Evolutionary conservation across 1,140 invertebrate genomes (phyloP), one percentile per base, ranked within the genome.

Genomic region (Drosophila littoralis): DNA sequence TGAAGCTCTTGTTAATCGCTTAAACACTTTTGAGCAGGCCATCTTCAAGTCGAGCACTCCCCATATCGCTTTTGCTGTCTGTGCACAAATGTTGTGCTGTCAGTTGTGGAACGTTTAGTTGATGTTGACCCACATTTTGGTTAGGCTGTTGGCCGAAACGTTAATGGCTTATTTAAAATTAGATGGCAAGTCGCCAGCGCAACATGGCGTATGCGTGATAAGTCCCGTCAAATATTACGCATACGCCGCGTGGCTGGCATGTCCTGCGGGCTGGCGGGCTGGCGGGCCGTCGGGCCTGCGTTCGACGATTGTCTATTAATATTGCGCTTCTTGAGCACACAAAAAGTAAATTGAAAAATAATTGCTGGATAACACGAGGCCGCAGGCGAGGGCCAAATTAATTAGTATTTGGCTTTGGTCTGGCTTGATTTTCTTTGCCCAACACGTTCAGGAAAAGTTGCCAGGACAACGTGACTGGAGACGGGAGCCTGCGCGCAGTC

Each of bases 311-410:
- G 38, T 52, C 69, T 42, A 54, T 65, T 55, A 78, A 65, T 67
- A 73, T 52, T 73, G 46, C 28, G 48, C 43, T 69, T 22, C 51
- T 63, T 64, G 57, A 54, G 59, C 50, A 54, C 36, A 70, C 57
- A 59, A 67, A 68, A 68, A 81, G 50, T 52, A 79, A 88, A 86
- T 88, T 86, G 83, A 61, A 88, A 82, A 86, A 82, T 88, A 86
- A 86, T 86, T 88, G 79, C 67, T 60, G 43, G 75, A 72, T 79
- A 79, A 79, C 71, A 52, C 17, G 50, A 48, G 28, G 22, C 22
- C 22, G 22, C 22, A 28, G 22, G 22, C 22, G 22, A 5, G 22
- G 22, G 22, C 4, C 22, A 12, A 48, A 28, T 57, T 40, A 40
- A 40, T 57, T 57, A 42, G 51, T 15, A 17, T 64, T 58, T 63